phyloP scores from a whole-genome alignment of 2,113 vertebrate species.

The Callaeas wilsoni region DNA sequence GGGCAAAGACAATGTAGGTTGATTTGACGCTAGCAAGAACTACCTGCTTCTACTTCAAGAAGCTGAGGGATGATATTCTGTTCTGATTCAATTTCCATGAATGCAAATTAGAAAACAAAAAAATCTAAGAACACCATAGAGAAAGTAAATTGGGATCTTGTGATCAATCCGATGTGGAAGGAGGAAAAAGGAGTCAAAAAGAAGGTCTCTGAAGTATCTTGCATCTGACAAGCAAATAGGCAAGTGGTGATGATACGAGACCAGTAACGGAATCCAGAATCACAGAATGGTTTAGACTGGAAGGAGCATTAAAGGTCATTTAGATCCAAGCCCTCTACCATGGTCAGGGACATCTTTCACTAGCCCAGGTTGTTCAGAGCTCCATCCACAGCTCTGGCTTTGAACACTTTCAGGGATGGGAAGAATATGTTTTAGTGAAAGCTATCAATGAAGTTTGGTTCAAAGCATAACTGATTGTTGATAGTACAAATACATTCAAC shows the following conservation, averaged over 20 bases:
- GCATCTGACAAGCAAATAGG: neutral
- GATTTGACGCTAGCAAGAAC: neutral
- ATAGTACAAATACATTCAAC: neutral
- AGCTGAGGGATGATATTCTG: neutral
- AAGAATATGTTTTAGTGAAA: neutral
- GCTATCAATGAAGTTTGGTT: neutral
- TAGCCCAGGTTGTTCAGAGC: neutral
- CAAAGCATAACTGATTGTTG: neutral
- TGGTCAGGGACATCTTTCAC: neutral
- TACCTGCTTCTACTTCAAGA: neutral
- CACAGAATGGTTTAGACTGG: neutral
- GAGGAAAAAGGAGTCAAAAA: neutral
- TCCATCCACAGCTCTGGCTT: neutral
- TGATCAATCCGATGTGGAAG: neutral
- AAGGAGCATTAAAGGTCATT: neutral
- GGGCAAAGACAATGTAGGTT: neutral
- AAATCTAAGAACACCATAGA: neutral
- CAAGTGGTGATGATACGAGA: neutral
- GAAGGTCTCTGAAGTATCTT: neutral
- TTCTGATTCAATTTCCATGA: neutral
- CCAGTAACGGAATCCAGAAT: neutral
- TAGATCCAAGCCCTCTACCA: neutral
- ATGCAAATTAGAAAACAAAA: neutral
- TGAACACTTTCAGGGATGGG: neutral
- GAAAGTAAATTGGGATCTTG: neutral